A percentile compares a stretch with the other conserved stretches of the same genome.
phyloP scores from a whole-genome alignment of 2,113 vertebrate species.

The Stercorarius parasiticus region DNA sequence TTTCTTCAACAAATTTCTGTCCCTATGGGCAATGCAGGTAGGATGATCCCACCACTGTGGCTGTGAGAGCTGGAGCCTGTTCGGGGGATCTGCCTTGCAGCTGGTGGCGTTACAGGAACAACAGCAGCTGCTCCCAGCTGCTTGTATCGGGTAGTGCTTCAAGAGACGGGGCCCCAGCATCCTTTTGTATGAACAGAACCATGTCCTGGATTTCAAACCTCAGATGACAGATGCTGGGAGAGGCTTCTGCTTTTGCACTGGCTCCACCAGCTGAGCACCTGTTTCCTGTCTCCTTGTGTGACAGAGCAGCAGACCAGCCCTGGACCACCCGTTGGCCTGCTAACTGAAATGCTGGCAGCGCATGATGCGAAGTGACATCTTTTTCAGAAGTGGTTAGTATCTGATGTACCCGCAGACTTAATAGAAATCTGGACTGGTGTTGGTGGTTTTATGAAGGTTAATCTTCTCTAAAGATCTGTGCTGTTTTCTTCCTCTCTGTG shows the following conservation, averaged over 20 bases:
- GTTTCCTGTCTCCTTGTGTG: neutral
- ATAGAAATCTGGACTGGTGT: fast-evolving
- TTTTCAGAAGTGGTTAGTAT: neutral
- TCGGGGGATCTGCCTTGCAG: neutral
- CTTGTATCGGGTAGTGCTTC: neutral
- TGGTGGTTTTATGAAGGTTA: neutral
- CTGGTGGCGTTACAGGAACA: neutral
- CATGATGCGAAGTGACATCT: neutral
- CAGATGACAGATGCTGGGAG: neutral
- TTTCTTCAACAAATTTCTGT: neutral
- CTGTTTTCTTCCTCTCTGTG: neutral
- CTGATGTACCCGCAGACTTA: neutral
- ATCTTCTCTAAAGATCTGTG: neutral
- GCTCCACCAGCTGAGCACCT: neutral
- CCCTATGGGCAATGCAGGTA: neutral
- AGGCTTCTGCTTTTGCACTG: neutral
- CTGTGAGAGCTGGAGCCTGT: neutral
- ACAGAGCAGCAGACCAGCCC: neutral
- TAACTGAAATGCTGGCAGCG: neutral
- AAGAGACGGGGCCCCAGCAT: neutral
- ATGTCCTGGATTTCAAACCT: neutral
- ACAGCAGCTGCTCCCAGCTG: neutral
- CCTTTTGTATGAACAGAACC: neutral
- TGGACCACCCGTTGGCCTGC: neutral
- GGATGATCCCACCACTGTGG: neutral